These are phyloP conservation scores for Harpalus rubripes DNA, from an alignment of 2,888 invertebrate genomes.

Conservation along the genomic window DNA sequence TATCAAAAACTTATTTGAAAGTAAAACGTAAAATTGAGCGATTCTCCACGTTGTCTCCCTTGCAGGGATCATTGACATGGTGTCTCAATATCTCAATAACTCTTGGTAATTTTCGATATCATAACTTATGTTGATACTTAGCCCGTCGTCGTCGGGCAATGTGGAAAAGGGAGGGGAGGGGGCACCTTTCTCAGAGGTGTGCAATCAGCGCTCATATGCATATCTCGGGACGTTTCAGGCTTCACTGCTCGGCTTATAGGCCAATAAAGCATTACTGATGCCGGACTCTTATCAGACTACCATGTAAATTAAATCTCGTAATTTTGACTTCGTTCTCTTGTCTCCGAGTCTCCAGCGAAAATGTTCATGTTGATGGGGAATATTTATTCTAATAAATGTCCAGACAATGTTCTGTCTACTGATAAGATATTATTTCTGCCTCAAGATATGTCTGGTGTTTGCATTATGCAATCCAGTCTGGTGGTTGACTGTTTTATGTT, in stretches of 20 bases:
- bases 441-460: too few species aligned
- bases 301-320: conserved; percentile 60
- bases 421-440: not conserved
- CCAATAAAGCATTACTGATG: conserved; percentile 60
- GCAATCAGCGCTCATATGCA: conserved; percentile 65
- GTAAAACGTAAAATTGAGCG: not conserved
- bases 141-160: conserved; percentile 34
- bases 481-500: too few species aligned
- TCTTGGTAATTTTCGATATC: conserved; percentile 54
- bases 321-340: conserved; percentile 41
- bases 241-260: conserved; percentile 62
- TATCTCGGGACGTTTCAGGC: conserved; percentile 59
- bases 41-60: not conserved
- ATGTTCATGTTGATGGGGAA: not conserved
- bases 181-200: conserved; percentile 5
- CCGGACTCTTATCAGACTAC: conserved; percentile 51
- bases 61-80: conserved; percentile 20
- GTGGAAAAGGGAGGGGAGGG: not conserved
- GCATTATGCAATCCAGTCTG: too few species aligned
- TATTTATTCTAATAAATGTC: conserved; percentile 39
- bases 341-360: not conserved
- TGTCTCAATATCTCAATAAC: conserved; percentile 44
- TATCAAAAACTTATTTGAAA: not conserved
- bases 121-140: conserved; percentile 53
- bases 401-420: not conserved